phyloP scores from a whole-genome alignment of 2,888 invertebrate species.

The Orthosia gracilis region DNA sequence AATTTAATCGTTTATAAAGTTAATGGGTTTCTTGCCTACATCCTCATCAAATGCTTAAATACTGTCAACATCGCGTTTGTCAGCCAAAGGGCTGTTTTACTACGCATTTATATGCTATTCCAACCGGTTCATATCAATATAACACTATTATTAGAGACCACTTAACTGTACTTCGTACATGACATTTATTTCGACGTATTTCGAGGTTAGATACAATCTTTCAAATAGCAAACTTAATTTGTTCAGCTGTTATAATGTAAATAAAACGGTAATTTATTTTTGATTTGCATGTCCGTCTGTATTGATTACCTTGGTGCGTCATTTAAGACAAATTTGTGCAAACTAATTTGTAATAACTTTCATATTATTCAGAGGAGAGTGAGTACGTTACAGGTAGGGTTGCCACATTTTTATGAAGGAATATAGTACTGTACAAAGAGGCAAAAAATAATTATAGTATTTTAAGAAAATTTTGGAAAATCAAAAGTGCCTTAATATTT shows the following conservation, averaged over 20 bases:
- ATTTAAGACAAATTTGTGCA: slow-evolving; percentile 4
- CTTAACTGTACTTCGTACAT: slow-evolving; percentile 29
- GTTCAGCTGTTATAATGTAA: slow-evolving; percentile 27
- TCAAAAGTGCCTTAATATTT: no score
- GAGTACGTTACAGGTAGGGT: not conserved
- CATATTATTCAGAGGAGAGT: not conserved
- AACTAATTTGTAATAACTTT: slow-evolving; percentile 1
- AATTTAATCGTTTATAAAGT: slow-evolving; percentile 29
- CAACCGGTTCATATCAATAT: slow-evolving; percentile 21
- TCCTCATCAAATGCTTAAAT: not conserved
- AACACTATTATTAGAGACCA: slow-evolving; percentile 7
- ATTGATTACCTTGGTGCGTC: slow-evolving; percentile 11
- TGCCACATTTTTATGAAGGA: no score
- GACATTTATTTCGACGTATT: slow-evolving; percentile 30
- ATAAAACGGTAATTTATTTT: slow-evolving; percentile 45
- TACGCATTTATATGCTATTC: slow-evolving; percentile 27
- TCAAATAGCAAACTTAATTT: not conserved
- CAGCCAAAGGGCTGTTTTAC: slow-evolving; percentile 14
- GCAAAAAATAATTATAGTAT: no score
- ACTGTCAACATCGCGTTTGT: slow-evolving; percentile 51
- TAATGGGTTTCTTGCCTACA: slow-evolving; percentile 24
- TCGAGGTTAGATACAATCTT: slow-evolving; percentile 34
- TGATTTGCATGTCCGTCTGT: slow-evolving; percentile 6
- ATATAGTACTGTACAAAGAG: no score
- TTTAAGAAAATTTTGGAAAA: no score